Evolutionary conservation across 2,888 invertebrate genomes (phyloP), one percentile per base, ranked within the genome.

Genomic region (Amiota communis): DNA sequence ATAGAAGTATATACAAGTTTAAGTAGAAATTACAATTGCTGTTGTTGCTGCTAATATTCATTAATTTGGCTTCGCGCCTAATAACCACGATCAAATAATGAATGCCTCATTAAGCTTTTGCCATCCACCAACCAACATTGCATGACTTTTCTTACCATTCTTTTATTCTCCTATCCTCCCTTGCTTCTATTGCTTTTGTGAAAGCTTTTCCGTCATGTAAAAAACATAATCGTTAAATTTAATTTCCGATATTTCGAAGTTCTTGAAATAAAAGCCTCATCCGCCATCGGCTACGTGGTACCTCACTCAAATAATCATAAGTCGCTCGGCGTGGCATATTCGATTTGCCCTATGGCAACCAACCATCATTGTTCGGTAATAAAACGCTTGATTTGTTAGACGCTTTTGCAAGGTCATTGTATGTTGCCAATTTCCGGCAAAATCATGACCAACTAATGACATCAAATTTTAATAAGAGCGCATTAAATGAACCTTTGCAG

Each of bases 401-500:
- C 20, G 36, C 13, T 10, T 12, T 47, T 12, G 51, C 13, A 68
- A 56, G 53, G 68, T 12, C 64, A 64, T 46, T 23, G 20, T 17
- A 49, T 11, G 9, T 59, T 59, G 61, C 77, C 75, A 77, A 80
- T 82, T 85, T 80, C 73, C 80, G 77, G 69, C 36, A 73, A 20
- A 36, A 59, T 36, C 36, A 57, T 65, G 72, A 11, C 61, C 64
- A 65, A 78, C 73, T 82, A 80, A 85, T 82, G 84, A 77, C 85
- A 78, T 73, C 51, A 75, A 76, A 81, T 84, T 83, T 78, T 81
- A 85, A 83, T 85, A 81, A 84, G 80, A 79, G 72, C 80, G 75
- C 82, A 83, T 82, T 79, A 83, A 73, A 63, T 59, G 59, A 15
- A 20, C 1, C 9, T 59, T 36, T 36, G 36, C 36, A 36, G 36